These are phyloP conservation scores for Thymelicus lineola DNA, from an alignment of 2,888 invertebrate genomes.

Conservation along the genomic window DNA sequence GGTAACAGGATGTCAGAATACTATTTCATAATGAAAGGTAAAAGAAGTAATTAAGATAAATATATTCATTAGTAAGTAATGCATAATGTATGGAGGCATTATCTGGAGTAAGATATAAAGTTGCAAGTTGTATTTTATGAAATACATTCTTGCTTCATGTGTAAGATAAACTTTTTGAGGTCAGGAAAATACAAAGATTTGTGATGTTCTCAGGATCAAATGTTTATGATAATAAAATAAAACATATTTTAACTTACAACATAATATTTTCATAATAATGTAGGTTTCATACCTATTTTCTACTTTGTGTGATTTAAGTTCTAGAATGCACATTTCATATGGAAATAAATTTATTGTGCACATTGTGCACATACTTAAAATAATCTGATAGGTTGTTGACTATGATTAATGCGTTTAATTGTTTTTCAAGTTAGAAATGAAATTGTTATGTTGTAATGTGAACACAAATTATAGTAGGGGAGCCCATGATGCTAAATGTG, in stretches of 20 bases:
- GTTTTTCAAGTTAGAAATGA: slow-evolving; percentile 1
- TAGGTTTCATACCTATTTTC: neutral
- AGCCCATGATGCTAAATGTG: too few relatives aligned
- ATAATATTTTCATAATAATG: slow-evolving; percentile 8
- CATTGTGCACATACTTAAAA: neutral
- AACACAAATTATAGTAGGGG: too few relatives aligned
- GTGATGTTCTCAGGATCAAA: neutral
- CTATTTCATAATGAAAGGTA: slow-evolving; percentile 5
- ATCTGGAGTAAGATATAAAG: neutral
- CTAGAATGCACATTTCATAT: neutral
- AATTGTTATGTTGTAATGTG: slow-evolving; percentile 14
- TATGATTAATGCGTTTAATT: neutral
- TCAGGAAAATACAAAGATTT: neutral
- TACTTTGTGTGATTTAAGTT: neutral
- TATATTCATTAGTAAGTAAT: neutral
- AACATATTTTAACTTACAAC: neutral
- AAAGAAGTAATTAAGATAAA: neutral
- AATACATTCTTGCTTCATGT: slow-evolving; percentile 1
- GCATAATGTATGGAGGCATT: neutral
- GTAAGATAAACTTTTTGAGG: neutral
- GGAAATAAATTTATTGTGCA: neutral
- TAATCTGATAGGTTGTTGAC: slow-evolving; percentile 20
- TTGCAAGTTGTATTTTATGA: neutral
- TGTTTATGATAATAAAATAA: neutral
- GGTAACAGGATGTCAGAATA: neutral